These are phyloP conservation scores for Ciconia stormi DNA, from an alignment of 2,113 vertebrate species.

Conservation along the genomic window DNA sequence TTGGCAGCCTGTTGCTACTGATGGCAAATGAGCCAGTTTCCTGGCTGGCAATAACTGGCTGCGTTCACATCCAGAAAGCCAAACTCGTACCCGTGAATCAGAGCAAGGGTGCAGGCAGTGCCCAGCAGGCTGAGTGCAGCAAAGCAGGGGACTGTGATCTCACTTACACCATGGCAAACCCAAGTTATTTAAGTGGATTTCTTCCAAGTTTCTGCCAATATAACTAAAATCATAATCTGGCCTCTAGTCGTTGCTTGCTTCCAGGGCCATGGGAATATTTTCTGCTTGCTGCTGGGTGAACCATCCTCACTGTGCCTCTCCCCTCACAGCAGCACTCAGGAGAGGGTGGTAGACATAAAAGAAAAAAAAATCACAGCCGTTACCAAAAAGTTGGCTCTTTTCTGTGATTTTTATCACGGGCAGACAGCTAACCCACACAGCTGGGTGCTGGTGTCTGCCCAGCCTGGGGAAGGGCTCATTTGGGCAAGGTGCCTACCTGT, in stretches of 20 bases:
- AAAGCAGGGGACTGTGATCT: neutral
- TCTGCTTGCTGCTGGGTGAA: neutral
- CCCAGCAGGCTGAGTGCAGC: neutral
- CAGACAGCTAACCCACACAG: constrained; percentile 42
- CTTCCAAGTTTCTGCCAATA: constrained; percentile 2
- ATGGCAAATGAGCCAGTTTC: neutral
- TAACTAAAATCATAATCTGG: neutral
- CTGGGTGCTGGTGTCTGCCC: constrained; percentile 24
- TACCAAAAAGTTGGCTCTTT: neutral
- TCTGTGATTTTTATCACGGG: neutral
- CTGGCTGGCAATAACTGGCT: neutral
- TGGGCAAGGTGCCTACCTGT: neutral
- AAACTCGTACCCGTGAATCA: neutral
- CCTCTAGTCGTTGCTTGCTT: neutral
- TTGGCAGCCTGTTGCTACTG: neutral
- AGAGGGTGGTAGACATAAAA: neutral
- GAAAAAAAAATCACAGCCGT: neutral
- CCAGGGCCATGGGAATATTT: neutral
- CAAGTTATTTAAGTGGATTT: neutral
- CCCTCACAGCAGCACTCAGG: neutral
- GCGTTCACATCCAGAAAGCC: neutral
- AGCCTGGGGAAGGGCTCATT: neutral
- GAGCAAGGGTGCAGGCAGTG: neutral
- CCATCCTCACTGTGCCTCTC: neutral
- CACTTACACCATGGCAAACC: neutral